These are phyloP conservation scores for Cynocephalus volans DNA, from an alignment of 2,113 vertebrate species.

Conservation along the genomic window DNA sequence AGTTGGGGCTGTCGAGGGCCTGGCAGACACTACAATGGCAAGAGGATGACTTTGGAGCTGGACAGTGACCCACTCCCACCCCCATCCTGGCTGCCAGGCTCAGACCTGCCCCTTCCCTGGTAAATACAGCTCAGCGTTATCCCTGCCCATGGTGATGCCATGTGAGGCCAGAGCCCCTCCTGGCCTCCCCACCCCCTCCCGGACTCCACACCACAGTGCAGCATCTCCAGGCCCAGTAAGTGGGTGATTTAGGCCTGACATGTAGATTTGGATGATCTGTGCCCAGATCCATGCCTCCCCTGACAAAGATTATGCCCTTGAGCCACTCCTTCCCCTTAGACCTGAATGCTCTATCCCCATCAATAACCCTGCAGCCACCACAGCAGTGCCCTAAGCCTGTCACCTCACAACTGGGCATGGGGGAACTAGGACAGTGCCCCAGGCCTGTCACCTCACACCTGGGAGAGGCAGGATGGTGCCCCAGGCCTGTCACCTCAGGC, in stretches of 20 bases:
- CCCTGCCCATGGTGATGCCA: not conserved
- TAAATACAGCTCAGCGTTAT: not conserved
- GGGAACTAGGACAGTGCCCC: not conserved
- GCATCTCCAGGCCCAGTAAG: not conserved
- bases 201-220: too few relatives aligned
- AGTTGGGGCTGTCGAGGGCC: not conserved
- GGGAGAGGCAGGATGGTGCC: too few relatives aligned
- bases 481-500: too few relatives aligned
- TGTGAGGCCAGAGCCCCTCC: not conserved
- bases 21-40: not conserved
- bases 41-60: not conserved
- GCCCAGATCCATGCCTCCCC: not conserved
- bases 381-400: not conserved
- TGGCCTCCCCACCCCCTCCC: not conserved
- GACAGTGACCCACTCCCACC: not conserved
- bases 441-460: too few relatives aligned
- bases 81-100: not conserved
- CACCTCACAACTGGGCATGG: not conserved
- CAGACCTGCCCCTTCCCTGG: fast-evolving
- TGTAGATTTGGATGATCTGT: not conserved
- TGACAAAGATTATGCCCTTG: not conserved
- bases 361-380: not conserved
- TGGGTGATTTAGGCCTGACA: too few relatives aligned
- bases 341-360: not conserved
- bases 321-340: not conserved